Evolutionary conservation across 2,888 invertebrate species (phyloP), one percentile per base, ranked within the genome.

Genomic region (Himalopsyche japonica): DNA sequence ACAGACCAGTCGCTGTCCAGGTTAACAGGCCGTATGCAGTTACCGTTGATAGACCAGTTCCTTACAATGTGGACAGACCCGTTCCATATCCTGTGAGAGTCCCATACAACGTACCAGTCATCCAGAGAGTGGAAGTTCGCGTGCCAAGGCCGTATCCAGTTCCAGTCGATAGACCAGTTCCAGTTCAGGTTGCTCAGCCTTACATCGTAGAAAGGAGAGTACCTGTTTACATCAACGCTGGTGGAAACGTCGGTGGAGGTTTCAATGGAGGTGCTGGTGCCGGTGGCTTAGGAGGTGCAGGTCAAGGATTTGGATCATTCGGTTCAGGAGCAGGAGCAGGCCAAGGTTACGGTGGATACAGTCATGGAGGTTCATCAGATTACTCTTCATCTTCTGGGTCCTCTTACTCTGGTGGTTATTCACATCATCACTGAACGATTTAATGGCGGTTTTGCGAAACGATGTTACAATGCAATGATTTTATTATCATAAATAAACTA

Each of bases 1-100:
- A 91, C 2, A 89, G 90, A 85, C 92, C 92, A 81, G 92, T 92
- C 4, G 92, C 93, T 20, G 92, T 92, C 82, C 92, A 92, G 87
- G 91, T 91, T 88, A 91, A 92, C 87, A 92, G 89, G 87, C 84
- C 84, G 1, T 84, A 84, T 47, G 76, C 64, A 64, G 84, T 84
- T n/a, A 64, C 43, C 32, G 82, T 84, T 3, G 79, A 81, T 6
- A 79, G 79, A 70, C 77, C 47, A 34, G 84, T 84, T 0, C 82
- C 82, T 7, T 77, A 82, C 57, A 79, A 82, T 6, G 84, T 84
- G 8, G 78, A 84, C 48, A 79, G 64, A 32, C 86, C 86, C 37
- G 85, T 86, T 1, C 86, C 86, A 49, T 85, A 85, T 79, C 80
- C 86, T 48, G 85, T 84, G 24, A 79, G 82, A 77, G 86, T 87